phyloP scores from a whole-genome alignment of 2,888 invertebrate species.

The Chloroclysta siterata region DNA sequence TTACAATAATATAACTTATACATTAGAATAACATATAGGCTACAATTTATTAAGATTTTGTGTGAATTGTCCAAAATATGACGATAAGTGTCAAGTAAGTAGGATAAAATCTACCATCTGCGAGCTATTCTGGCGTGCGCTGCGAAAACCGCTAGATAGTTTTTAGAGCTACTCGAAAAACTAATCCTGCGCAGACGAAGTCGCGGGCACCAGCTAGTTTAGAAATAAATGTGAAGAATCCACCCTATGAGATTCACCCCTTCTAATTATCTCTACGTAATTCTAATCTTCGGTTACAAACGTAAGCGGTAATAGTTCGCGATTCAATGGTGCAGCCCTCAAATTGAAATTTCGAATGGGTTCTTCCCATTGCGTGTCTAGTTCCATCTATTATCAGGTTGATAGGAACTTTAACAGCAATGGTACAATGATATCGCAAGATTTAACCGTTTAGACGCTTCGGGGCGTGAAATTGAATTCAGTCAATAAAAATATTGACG shows the following conservation, averaged over 20 bases:
- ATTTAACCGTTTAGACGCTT: slow-evolving; percentile 31
- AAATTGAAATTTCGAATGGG: slow-evolving; percentile 16
- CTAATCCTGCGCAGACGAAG: no score
- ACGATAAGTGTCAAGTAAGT: no score
- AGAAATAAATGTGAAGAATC: background rate
- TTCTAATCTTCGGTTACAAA: slow-evolving; percentile 13
- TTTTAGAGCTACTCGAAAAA: no score
- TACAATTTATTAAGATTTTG: no score
- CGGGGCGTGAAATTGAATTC: slow-evolving; percentile 64
- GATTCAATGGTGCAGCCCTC: slow-evolving; percentile 6
- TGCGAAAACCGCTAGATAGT: no score
- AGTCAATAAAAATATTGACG: slow-evolving; percentile 54
- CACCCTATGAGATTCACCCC: slow-evolving; percentile 11
- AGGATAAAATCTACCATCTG: no score
- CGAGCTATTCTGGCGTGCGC: no score
- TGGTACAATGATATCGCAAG: slow-evolving; percentile 23
- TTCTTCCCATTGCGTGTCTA: slow-evolving; percentile 11
- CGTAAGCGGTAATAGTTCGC: slow-evolving; percentile 12
- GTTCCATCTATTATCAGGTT: slow-evolving; percentile 1
- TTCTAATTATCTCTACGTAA: slow-evolving; percentile 3
- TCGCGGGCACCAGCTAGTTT: no score
- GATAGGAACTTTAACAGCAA: slow-evolving; percentile 17
- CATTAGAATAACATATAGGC: no score
- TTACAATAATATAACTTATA: no score
- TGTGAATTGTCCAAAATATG: no score